phyloP scores from a whole-genome alignment of 2,797 vertebrate species.

The Thalassophryne amazonica region DNA sequence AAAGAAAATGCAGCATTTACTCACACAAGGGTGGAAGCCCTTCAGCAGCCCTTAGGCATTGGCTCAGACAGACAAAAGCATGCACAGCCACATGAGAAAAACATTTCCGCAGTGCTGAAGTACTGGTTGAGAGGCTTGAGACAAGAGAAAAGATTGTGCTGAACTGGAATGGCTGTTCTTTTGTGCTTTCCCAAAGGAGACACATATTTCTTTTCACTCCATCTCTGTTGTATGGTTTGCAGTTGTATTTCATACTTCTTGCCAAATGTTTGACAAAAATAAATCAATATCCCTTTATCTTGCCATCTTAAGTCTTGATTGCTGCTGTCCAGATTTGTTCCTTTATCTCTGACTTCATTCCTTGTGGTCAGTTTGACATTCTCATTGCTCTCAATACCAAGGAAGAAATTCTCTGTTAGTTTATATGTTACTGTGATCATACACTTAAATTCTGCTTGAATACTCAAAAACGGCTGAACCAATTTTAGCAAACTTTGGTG shows the following conservation, averaged over 20 bases:
- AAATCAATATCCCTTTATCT: background rate
- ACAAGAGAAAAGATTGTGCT: background rate
- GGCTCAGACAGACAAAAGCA: background rate
- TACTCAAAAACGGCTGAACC: too few relatives aligned
- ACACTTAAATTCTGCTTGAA: too few relatives aligned
- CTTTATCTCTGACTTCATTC: background rate
- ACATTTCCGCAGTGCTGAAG: background rate
- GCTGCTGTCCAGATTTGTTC: background rate
- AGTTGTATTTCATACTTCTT: background rate
- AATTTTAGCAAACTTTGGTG: too few relatives aligned
- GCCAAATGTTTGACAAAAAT: background rate
- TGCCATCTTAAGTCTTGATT: background rate
- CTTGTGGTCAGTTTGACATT: background rate
- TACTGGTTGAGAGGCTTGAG: background rate
- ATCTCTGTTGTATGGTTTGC: background rate
- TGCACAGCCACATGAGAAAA: background rate
- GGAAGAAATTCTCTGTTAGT: too few relatives aligned
- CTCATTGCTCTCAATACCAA: background rate
- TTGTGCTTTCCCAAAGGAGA: background rate
- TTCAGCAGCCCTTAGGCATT: conserved; percentile 12
- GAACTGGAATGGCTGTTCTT: background rate
- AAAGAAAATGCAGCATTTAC: conserved; percentile 6
- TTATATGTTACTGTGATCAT: too few relatives aligned
- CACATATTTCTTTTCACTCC: background rate
- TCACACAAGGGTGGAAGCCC: background rate